Evolutionary conservation across 2,113 vertebrate species (phyloP), one percentile per base, ranked within the genome.

Genomic region (Macaca nemestrina): DNA sequence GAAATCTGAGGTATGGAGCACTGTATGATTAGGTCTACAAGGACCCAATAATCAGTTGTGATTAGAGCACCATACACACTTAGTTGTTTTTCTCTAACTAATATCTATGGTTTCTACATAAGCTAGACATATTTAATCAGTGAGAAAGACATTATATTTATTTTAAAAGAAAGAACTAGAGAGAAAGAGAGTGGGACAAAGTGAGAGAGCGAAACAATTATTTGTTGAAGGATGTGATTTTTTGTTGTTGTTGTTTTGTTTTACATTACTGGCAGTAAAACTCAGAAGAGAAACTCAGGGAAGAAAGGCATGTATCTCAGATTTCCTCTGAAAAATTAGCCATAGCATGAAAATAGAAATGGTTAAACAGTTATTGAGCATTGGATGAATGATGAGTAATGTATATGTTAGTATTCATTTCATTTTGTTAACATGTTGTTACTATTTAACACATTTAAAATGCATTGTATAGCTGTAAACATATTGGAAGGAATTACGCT

Each of bases 401-500:
- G 4, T 13, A 16, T 18, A 16, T n/a, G 27, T 35, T 23, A 35
- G 5, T 2, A 23, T 80, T 80, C 10, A 0, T 48, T 81, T 72
- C 5, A 4, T 8, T 73, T 40, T 32, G 25, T 57, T 52, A 57
- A 27, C 2, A 20, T 5, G 23, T 10, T 8, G 3, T 14, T 88
- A 48, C 14, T 32, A 50, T 40, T 25, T 40, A 25, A 50, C 6
- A 32, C 23, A 68, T 7, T 68, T 17, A 38, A 94, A 55, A 17
- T 32, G 9, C 2, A 10, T 25, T 20, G 0, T 25, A 1, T 20
- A 55, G 2, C 40, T 64, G 12, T 8, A 27, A 55, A 23, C 4
- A 16, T 40, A 27, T 9, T 20, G 11, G 12, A 72, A 48, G 1
- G 17, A 27, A 8, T 27, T 3, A 43, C 2, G 0, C 0, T 43